Percentiles rank a stretch among this genome's conserved stretches.
These are phyloP conservation scores for Tinea pellionella DNA, from an alignment of 2,888 invertebrate species.

Conservation along the genomic window DNA sequence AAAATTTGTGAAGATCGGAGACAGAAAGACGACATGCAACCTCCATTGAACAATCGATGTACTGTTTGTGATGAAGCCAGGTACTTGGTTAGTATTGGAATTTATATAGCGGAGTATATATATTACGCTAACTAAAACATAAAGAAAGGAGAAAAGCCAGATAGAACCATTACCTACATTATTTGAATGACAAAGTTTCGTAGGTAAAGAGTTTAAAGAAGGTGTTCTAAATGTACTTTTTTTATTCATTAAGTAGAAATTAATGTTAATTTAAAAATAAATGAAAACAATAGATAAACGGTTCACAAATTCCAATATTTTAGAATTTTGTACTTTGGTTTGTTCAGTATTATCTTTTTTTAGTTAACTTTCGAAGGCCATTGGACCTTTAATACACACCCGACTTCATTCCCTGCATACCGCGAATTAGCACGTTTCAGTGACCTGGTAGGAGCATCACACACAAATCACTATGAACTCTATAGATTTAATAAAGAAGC, in stretches of 20 bases:
- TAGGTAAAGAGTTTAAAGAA: too few species aligned
- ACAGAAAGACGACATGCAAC: conserved; percentile 52
- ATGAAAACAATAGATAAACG: background rate
- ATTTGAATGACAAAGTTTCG: too few species aligned
- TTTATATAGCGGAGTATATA: background rate
- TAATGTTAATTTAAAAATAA: too few species aligned
- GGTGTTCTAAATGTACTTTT: too few species aligned
- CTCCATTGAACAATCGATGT: conserved; percentile 43
- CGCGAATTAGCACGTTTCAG: conserved; percentile 40
- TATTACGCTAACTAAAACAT: too few species aligned
- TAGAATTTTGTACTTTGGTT: background rate
- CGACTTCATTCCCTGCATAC: conserved; percentile 35
- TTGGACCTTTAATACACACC: conserved; percentile 55
- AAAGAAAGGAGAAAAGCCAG: too few species aligned
- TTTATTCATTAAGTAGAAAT: too few species aligned
- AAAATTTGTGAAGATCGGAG: conserved; percentile 48
- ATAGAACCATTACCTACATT: too few species aligned
- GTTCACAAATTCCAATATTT: background rate
- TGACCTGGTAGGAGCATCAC: conserved; percentile 56
- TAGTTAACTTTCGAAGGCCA: conserved; percentile 51
- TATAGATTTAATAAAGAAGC: conserved; percentile 46
- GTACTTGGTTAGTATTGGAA: conserved; percentile 35
- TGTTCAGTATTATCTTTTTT: conserved; percentile 15
- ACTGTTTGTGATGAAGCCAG: conserved; percentile 49
- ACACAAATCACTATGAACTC: conserved; percentile 38